A percentile compares a stretch with the other conserved stretches of the same genome.
Evolutionary conservation across 2,888 invertebrate genomes (phyloP).

Genomic region (Sphinx pinastri): DNA sequence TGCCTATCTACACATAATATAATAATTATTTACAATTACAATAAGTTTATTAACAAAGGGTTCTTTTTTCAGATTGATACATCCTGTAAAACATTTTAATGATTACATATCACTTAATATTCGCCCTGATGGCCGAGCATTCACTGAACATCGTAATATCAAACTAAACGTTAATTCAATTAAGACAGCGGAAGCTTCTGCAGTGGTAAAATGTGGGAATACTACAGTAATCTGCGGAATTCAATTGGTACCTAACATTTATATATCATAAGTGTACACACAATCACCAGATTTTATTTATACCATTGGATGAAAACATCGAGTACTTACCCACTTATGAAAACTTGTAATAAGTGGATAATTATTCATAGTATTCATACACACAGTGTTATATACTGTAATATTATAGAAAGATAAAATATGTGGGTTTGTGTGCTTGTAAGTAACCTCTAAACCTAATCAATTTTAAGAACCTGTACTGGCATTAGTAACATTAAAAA

Average conservation of each 20-base stretch:
- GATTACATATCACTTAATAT: slow-evolving; percentile 88
- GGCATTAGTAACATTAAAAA: no score
- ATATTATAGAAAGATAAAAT: no score
- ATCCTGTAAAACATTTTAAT: slow-evolving; percentile 90
- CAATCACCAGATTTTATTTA: no score
- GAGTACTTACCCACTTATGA: no score
- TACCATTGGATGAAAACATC: no score
- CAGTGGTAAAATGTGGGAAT: slow-evolving; percentile 91
- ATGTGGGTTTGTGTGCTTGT: no score
- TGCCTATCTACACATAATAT: background rate
- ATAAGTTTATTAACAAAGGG: background rate
- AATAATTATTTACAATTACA: slow-evolving; percentile 7
- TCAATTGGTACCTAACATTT: slow-evolving; percentile 87
- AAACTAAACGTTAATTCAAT: slow-evolving; percentile 71
- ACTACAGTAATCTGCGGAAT: slow-evolving; percentile 94
- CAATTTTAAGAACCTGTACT: no score
- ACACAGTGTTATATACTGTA: no score
- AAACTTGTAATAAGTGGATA: no score
- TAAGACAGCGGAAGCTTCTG: slow-evolving; percentile 88
- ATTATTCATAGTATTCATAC: no score
- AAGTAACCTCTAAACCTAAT: no score
- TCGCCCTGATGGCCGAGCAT: slow-evolving; percentile 91
- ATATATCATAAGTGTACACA: background rate
- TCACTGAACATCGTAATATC: slow-evolving; percentile 87
- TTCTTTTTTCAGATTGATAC: slow-evolving; percentile 84